These are phyloP conservation scores for Crotalus adamanteus DNA, from an alignment of 2,797 vertebrate genomes.

Conservation along the genomic window DNA sequence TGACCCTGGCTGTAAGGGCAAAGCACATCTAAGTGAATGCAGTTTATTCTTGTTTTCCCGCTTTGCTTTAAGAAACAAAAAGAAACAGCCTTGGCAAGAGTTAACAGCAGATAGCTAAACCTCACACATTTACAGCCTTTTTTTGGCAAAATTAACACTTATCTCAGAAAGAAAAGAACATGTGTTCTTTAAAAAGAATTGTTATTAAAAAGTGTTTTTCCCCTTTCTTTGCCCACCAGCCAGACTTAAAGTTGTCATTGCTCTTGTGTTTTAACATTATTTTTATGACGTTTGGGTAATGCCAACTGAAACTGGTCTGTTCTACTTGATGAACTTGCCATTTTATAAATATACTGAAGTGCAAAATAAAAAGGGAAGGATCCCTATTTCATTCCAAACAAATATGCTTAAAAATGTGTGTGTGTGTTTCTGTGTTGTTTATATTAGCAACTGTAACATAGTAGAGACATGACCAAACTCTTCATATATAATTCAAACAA, in stretches of 20 bases:
- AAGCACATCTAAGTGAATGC: constrained; percentile 45
- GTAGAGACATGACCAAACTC: neutral
- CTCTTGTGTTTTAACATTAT: neutral
- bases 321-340: neutral
- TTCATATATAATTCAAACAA: neutral
- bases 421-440: neutral
- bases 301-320: neutral
- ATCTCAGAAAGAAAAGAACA: constrained; percentile 50
- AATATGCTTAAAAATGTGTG: neutral
- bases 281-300: neutral
- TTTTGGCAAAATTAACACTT: constrained; percentile 52
- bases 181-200: constrained; percentile 31
- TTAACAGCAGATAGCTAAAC: constrained; percentile 49
- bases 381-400: neutral
- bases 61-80: constrained; percentile 7
- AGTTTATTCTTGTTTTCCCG: constrained; percentile 53
- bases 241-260: neutral
- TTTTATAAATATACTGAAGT: neutral
- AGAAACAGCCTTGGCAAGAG: constrained; percentile 31
- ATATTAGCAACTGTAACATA: neutral
- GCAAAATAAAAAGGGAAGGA: neutral
- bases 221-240: constrained; percentile 26
- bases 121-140: constrained; percentile 52
- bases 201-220: constrained; percentile 31
- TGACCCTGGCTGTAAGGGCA: neutral